Conservation (phyloP, 2,113 vertebrate genomes). For the Cyrtonyx montezumae region DNA sequence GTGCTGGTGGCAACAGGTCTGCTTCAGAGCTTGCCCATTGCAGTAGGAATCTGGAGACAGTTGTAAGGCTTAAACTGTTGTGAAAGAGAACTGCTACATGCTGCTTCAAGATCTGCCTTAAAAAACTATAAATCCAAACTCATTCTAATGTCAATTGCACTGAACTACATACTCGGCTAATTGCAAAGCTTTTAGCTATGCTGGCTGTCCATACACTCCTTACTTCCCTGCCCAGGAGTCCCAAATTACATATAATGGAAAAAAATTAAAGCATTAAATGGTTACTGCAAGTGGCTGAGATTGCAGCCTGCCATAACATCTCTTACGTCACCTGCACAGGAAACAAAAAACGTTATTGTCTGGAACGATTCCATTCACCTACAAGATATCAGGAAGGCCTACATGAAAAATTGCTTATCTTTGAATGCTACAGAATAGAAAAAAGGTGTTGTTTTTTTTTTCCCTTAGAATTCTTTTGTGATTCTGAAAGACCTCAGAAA, state of each 20-base stretch:
- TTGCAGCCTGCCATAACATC: constrained; percentile 18
- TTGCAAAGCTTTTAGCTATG: constrained; percentile 51
- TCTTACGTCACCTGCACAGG: constrained; percentile 11
- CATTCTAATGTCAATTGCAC: constrained; percentile 5
- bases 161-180: not conserved
- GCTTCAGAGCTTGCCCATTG: not conserved
- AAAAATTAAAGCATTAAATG: constrained; percentile 47
- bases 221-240: not conserved
- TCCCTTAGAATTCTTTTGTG: not conserved
- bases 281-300: constrained; percentile 16
- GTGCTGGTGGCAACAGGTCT: not conserved
- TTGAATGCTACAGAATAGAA: not conserved
- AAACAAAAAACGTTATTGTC: not conserved
- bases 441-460: fast-evolving
- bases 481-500: not conserved
- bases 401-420: not conserved
- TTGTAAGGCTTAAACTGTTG: not conserved
- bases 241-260: constrained; percentile 61
- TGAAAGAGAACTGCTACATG: not conserved
- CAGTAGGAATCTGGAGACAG: not conserved
- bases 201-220: not conserved
- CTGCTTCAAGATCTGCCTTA: not conserved
- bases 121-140: not conserved
- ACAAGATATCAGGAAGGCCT: not conserved
- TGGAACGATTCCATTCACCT: constrained; percentile 9